Evolutionary conservation across 2,888 invertebrate species (phyloP), one percentile per base, ranked within the genome.

Genomic region (Timema podura): DNA sequence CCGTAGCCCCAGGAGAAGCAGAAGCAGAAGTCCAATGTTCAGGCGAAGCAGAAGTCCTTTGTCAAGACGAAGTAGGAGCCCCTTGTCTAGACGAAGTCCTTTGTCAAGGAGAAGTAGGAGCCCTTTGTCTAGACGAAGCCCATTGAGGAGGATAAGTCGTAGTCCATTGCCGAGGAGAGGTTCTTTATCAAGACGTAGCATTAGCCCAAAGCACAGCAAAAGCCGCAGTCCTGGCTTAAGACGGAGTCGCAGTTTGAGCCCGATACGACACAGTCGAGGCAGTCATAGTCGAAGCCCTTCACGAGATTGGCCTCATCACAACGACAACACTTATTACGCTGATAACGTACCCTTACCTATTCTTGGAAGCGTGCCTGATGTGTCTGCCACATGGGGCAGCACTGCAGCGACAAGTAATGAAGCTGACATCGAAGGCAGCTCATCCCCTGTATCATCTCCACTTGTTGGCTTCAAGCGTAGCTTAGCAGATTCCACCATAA

Each of bases 401-500:
- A 44, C 54, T 46, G 16, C 46, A 48, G 47, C 48, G 30, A 15
- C 13, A 9, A 47, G 67, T 16, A 64, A 67, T 2, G 70, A 70
- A 44, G 51, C 54, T 11, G 70, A 70, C 10, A 61, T 67, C 51
- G 70, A 70, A 47, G 30, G 64, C 6, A 70, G 70, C 44, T 67
- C 67, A 16, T 70, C 70, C 11, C 68, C 70, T 47, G 70, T 67
- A 13, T 70, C 70, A 16, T 82, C 80, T 48, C 82, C 80, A 16
- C 76, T 80, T 70, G 81, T 78, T 59, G 80, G 80, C n/a, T 77
- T 81, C 65, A 82, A 82, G 79, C 73, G 76, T 0, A 84, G 84
- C 74, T 78, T 85, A 6, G 83, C 85, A 0, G 85, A 85, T 77
- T 85, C 85, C 5, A 85, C 85, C 6, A 85, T 85, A 68, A 84